Evolutionary conservation across 2,113 vertebrate genomes (phyloP), one percentile per base, ranked within the genome.

Genomic region (Perccottus glenii): DNA sequence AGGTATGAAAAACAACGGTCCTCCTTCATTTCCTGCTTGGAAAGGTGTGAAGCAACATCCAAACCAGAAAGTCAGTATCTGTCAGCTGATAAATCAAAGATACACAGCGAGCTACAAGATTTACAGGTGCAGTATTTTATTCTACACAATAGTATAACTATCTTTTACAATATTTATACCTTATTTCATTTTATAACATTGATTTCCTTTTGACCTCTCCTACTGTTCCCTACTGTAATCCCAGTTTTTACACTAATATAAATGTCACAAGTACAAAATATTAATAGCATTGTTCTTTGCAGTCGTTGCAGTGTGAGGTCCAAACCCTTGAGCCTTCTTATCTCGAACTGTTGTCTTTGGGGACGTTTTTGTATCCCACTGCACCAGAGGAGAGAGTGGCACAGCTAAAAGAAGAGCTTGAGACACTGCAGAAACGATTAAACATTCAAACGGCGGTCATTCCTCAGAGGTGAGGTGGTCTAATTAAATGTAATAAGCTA

Each of bases 1-100:
- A 99, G 98, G 86, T 93, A 93, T 64, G 96, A 99, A 83, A 99
- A 97, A 69, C 94, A 96, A 5, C 83, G 92, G 0, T 92, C 93
- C 9, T 86, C 87, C 50, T 94, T 99, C 77, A 33, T 90, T 65
- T 93, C 87, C 16, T 98, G 94, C 91, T 36, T 99, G 74, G 95
- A 98, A 68, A 91, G 90, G 2, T 94, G 94, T 36, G 96, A 98
- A 82, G 85, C 89, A 27, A 46, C 86, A 15, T 92, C 90, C 47
- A 85, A 75, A 15, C 85, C 92, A 16, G 88, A 92, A 9, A 92
- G 91, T 43, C 87, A 67, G 4, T 86, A 75, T 27, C 85, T 96
- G 64, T 88, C 94, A 70, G 91, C 93, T 2, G 95, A 99, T 77
- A 95, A 93, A 89, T 59, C 88, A 64, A 96, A 95, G 73, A 85